Evolutionary conservation across 2,888 invertebrate species (phyloP).

Genomic region (Diarsia brunnea): DNA sequence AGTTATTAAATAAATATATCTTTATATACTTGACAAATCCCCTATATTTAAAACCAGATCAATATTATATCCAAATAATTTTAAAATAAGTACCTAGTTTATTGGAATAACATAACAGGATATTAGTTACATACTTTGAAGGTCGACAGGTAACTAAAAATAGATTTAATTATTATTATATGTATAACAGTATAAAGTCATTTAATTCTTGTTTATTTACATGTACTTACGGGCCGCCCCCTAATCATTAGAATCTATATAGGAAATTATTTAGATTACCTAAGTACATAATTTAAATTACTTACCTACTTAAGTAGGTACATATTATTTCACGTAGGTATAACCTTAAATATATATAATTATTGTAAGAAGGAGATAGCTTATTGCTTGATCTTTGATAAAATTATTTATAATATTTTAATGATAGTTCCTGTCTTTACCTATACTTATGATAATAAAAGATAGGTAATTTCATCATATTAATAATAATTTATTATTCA

Average conservation of each 20-base stretch:
- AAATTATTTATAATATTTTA: slow-evolving; percentile 4
- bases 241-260: slow-evolving; percentile 39
- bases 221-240: slow-evolving; percentile 25
- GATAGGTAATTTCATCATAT: slow-evolving; percentile 15
- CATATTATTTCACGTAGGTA: slow-evolving; percentile 4
- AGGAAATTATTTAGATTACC: slow-evolving; percentile 31
- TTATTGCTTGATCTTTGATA: slow-evolving; percentile 11
- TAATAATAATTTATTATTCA: neutral
- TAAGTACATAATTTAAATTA: slow-evolving; percentile 10
- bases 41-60: neutral
- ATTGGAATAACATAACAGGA: neutral
- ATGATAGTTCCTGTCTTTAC: neutral
- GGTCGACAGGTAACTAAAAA: slow-evolving; percentile 15
- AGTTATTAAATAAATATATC: too few species aligned
- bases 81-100: neutral
- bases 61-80: neutral
- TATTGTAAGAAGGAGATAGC: too few species aligned
- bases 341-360: neutral
- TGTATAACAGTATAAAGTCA: neutral
- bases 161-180: neutral
- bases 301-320: neutral
- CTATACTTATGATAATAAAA: neutral
- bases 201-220: slow-evolving; percentile 14
- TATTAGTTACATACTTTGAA: neutral
- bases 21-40: neutral